Evolutionary conservation across 2,113 vertebrate genomes (phyloP).

Genomic region (Periophthalmus modestus): DNA sequence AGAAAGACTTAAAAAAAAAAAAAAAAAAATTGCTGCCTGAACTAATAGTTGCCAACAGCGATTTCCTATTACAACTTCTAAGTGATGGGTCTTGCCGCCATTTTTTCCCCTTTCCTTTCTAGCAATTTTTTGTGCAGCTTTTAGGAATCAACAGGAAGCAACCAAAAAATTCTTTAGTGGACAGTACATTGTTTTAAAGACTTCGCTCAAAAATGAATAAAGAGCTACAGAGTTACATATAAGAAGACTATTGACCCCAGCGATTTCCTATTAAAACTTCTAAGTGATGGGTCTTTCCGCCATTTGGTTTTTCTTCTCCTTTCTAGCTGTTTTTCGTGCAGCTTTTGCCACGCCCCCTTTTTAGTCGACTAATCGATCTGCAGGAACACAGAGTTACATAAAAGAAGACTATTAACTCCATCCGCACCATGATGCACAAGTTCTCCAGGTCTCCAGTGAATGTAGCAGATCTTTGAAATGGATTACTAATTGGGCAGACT

Average conservation of each 20-base stretch:
- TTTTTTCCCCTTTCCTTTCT: conserved; percentile 46
- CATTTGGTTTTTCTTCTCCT: conserved; percentile 56
- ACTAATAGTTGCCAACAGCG: conserved; percentile 99
- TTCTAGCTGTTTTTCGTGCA: conserved; percentile 12
- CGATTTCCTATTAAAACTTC: conserved; percentile 97
- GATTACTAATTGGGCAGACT: conserved; percentile 99
- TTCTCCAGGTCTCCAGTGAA: conserved; percentile 86
- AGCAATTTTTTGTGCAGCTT: conserved; percentile 6
- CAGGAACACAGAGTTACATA: too few relatives aligned
- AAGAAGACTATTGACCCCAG: conserved; percentile 17
- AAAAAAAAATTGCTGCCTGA: conserved; percentile 80
- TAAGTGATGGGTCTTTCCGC: conserved; percentile 81
- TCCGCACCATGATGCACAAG: too few relatives aligned
- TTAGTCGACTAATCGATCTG: too few relatives aligned
- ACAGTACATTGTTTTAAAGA: too few relatives aligned
- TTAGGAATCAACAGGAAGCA: too few relatives aligned
- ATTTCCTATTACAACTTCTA: conserved; percentile 96
- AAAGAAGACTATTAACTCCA: too few relatives aligned
- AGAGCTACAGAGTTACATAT: too few relatives aligned
- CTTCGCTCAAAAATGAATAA: too few relatives aligned
- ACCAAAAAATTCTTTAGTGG: too few relatives aligned
- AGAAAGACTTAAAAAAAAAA: conserved; percentile 75
- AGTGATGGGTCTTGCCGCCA: conserved; percentile 79
- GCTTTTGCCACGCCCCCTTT: conserved; percentile 8
- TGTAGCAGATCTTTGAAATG: conserved; percentile 87